Percentiles rank a stretch among this genome's conserved stretches.
phyloP scores from a whole-genome alignment of 2,113 vertebrate species.

The Lasiurus borealis region DNA sequence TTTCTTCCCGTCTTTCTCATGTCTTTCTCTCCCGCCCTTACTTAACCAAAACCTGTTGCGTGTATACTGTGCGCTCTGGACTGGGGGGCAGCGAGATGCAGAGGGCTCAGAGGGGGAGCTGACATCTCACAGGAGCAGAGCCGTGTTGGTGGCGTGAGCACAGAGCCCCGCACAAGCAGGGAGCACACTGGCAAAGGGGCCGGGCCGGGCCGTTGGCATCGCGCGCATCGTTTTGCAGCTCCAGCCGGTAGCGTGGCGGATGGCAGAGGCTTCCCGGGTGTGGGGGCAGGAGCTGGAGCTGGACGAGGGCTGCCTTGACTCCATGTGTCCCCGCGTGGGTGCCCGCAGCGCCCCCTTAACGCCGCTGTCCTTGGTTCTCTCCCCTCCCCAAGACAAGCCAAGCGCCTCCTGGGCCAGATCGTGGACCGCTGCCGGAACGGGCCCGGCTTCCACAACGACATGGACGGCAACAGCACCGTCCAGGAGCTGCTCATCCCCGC shows the following conservation, averaged over 20 bases:
- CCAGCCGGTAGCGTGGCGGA: not conserved
- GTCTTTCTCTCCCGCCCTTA: conserved; percentile 75
- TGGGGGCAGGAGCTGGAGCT: conserved; percentile 69
- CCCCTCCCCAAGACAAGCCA: conserved; percentile 93
- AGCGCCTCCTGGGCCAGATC: conserved; percentile 96
- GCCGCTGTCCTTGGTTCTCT: conserved; percentile 82
- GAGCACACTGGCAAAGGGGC: not conserved
- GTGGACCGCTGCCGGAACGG: conserved; percentile 99
- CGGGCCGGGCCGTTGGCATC: accelerated
- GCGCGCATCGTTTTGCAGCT: conserved; percentile 23
- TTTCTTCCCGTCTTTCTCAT: conserved; percentile 80
- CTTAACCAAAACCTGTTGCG: not conserved
- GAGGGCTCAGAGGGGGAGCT: not conserved
- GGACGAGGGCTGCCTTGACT: conserved; percentile 61
- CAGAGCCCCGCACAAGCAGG: not conserved
- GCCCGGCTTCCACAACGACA: conserved; percentile 95
- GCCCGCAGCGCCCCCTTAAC: conserved; percentile 61
- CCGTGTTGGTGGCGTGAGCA: not conserved
- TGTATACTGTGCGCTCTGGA: not conserved
- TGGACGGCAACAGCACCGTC: conserved; percentile 94
- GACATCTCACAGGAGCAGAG: not conserved
- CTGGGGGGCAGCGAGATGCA: not conserved
- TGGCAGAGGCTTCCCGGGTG: conserved; percentile 60
- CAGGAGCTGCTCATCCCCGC: conserved; percentile 98
- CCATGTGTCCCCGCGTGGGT: not conserved